phyloP scores from a whole-genome alignment of 2,797 vertebrate species.

The Lagodon rhomboides region DNA sequence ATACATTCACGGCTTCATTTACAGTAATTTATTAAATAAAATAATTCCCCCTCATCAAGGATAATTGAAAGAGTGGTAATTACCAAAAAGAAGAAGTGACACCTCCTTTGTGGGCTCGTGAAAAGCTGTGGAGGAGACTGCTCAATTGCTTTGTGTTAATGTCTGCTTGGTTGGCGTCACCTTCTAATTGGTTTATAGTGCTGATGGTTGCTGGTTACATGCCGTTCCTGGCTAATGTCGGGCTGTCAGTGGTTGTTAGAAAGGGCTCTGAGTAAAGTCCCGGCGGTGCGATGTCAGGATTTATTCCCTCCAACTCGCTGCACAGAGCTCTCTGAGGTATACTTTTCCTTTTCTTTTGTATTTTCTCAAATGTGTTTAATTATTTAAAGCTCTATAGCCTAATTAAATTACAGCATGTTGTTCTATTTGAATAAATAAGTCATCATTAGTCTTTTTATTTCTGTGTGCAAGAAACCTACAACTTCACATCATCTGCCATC shows the following conservation, averaged over 20 bases:
- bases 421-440: conserved; percentile 12
- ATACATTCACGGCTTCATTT: conserved; percentile 28
- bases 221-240: conserved; percentile 47
- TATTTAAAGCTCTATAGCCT: conserved; percentile 32
- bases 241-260: conserved; percentile 49
- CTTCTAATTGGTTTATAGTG: conserved; percentile 66
- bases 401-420: conserved; percentile 27
- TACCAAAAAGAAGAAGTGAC: conserved; percentile 28
- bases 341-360: conserved; percentile 10
- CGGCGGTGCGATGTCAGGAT: conserved; percentile 48
- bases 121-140: conserved; percentile 44
- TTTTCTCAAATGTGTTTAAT: conserved; percentile 41
- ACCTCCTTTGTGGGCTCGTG: conserved; percentile 43
- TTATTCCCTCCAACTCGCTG: conserved; percentile 32
- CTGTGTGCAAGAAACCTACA: neutral
- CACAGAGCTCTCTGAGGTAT: conserved; percentile 19
- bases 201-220: conserved; percentile 61
- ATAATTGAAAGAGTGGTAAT: conserved; percentile 44
- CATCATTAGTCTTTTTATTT: neutral
- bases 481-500: neutral
- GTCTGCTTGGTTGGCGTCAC: conserved; percentile 58
- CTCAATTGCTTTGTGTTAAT: conserved; percentile 56
- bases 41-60: conserved; percentile 22
- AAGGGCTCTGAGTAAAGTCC: conserved; percentile 26
- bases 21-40: conserved; percentile 24